Base-by-base conservation (phyloP, 2,888 invertebrate species). In the Caenorhabditis sp. region DNA sequence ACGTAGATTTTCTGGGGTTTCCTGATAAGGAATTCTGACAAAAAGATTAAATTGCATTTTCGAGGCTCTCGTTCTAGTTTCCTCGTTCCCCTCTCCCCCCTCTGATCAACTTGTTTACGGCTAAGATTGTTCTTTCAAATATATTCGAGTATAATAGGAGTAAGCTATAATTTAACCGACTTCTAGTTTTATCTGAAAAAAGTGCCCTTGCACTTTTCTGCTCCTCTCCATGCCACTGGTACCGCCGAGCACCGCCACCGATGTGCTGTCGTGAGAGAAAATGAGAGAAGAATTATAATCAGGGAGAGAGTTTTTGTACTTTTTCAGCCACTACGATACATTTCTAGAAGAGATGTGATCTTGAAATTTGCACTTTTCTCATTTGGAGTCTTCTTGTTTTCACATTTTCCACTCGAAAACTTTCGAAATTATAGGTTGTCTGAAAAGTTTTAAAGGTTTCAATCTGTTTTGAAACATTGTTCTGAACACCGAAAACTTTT, bases 221-320 rank as follows among this genome's bases (percentile, higher is more conserved):
- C 26, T 38, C 59, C 31, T 49, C 14, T 41, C 14, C 19, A 61
- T 61, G 38, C 59, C 47, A 41, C 63, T 66, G 66, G 75, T 56
- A 75, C 75, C 75, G 75, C 75, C 75, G 75, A 75, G 75, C 75
- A 75, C 74, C 74, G 59, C 38, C 61, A 49, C 59, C 73, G 61
- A 10, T 38, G 35, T 24, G 64, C n/a, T 54, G 56, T 19, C 49
- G 49, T 56, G 41, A 31, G 70, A 38, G 54, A 47, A 72, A 56
- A 63, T 51, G 73, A 38, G 61, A 16, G 51, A 61, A 49, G 24
- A 19, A 38, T 28, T 63, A 51, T 51, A 47, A 64, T 64, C 64
- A 28, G 63, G 64, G 44, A 74, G 63, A 74, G 44, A 74, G 41
- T 51, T 49, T 73, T 73, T 73, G 47, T 70, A 47, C 70, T 59